Base-by-base conservation (phyloP, 2,888 invertebrate genomes). In the Drepana falcataria region DNA sequence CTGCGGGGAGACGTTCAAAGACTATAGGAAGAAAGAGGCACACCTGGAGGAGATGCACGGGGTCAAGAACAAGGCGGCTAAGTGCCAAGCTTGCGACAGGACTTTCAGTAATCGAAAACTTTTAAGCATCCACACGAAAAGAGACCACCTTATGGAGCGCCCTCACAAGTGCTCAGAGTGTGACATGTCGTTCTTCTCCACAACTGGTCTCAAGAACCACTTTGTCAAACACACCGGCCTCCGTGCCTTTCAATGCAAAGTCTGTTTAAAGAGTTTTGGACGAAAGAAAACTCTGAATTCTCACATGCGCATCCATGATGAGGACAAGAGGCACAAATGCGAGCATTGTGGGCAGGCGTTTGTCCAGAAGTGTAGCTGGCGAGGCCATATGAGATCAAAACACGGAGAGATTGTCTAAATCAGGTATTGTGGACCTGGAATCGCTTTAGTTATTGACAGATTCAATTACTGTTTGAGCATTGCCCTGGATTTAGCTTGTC, bases 151-250 rank as follows among this genome's bases (percentile, higher is more conserved):
- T 5, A 59, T 71, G 63, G 70, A 71, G 41, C 59, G 64, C 3
- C 56, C 56, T 2, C 59, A 62, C 9, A 55, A 62, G 40, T 79
- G 78, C 48, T 21, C 60, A 0, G 48, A 63, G 6, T 79, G 79
- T 35, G 69, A 68, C 2, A 73, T 55, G 56, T 40, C 48, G 4
- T 66, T 66, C 41, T 75, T 72, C 52, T 66, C 69, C 2, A 71
- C 75, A 34, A 67, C 68, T 9, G 76, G 77, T 41, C 63, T 86
- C 47, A 77, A 75, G 35, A 72, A 73, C 1, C 90, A 90, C 59
- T 71, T 79, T 68, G 65, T 86, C 6, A 84, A 76, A 21, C 91
- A 92, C 61, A 82, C 85, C 0, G 83, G 80, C 0, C 72, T 72
- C 0, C 87, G 83, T 59, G 81, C 86, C 4, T 90, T 80, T 47